Evolutionary conservation across 2,797 vertebrate genomes (phyloP), one percentile per base, ranked within the genome.

Genomic region (Acropternis orthonyx): DNA sequence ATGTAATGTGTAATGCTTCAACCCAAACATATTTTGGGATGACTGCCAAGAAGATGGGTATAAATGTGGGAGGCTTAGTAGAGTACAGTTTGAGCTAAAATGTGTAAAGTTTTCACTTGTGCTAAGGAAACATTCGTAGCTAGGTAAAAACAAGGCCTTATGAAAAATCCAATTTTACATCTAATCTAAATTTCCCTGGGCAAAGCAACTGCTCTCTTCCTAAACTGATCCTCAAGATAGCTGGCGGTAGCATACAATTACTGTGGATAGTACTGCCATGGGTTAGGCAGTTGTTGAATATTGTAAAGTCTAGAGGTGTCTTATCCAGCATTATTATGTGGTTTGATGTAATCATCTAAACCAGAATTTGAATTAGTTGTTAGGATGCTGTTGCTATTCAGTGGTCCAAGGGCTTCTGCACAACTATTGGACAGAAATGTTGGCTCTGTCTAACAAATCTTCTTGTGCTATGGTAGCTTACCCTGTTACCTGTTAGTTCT

Each of bases 1-100:
- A 97, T 93, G 93, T 71, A 96, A 96, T 90, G 93, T 88, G 85
- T 87, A 97, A 96, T 98, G 94, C 93, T 93, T 96, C 95, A 96
- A 91, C 92, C 83, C 92, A 95, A 97, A 97, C 78, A 97, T 92
- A 97, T 93, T 97, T 97, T 91, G 69, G 95, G 93, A 97, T 91
- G 96, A 88, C 93, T 98, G 93, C 89, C 95, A 97, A 94, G 65
- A 88, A 96, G 90, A 85, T 91, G 88, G 95, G 85, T 96, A 93
- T 95, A 93, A 78, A 95, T 80, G 93, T 76, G 91, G 94, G 95
- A 95, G 83, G 94, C 68, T 94, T 95, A 86, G 34, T 81, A 97
- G 96, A 96, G 93, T 93, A 66, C 84, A 97, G 84, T 81, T 96
- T 97, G 90, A 97, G 92, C 80, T 92, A 94, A 96, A 95, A 93